Base-by-base conservation (phyloP, 2,888 invertebrate species). In the Ptychoptera contaminata region DNA sequence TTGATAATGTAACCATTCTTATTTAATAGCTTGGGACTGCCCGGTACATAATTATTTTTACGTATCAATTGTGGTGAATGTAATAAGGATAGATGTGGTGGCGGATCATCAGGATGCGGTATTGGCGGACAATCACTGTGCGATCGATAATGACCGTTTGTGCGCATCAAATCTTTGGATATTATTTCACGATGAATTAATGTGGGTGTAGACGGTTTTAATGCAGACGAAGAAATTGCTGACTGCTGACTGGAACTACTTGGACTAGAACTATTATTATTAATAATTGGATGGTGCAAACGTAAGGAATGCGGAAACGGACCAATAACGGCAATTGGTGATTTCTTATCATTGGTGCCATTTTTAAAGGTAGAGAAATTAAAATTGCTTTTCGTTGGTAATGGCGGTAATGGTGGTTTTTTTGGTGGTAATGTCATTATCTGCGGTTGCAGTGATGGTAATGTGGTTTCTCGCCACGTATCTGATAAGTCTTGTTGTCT, bases 341-440 rank as follows among this genome's bases (percentile, higher is more conserved):
- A 53, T 34, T 45, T 41, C 12, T 45, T 45, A 48, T 70, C 69
- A 39, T 54, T 54, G 15, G 42, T 42, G 10, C 63, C 59, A 45
- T 67, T 65, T 2, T 31, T 40, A 31, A 16, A 31, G 58, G 77
- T 76, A 52, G 76, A 65, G 47, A 76, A 76, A 8, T 61, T 58
- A 42, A 56, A 49, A 40, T 54, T 53, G 30, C 63, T 61, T 42
- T 62, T 60, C 47, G 53, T 55, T 43, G 79, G 76, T 37, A 79
- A 74, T 15, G 81, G 80, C 47, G 82, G 81, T 54, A 82, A 59
- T 29, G 81, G 80, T 34, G 81, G 81, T 61, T 81, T 82, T 57
- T 79, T 79, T 9, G 80, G 80, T 23, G 78, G 76, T 53, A 76
- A 54, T 43, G 73, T 60, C 35, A 75, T 52, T 38, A 74, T 74